Conservation (phyloP, 92 coral and sea anemone species). For the Heteractis magnifica region DNA sequence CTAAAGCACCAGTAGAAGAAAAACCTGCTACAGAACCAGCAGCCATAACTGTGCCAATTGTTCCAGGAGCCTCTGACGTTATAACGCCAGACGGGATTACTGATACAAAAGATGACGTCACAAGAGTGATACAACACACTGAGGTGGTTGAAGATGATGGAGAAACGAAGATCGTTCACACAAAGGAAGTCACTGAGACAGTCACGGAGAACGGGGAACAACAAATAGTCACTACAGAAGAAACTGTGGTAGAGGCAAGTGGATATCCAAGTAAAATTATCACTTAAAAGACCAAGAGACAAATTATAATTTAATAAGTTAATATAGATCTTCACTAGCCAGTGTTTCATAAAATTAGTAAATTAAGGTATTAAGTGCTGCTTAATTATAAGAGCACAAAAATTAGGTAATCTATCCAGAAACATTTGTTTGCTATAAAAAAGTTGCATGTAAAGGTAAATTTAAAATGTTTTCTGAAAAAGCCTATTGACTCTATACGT, state of each 20-base stretch:
- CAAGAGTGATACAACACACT: constrained; percentile 21
- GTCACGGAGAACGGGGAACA: constrained; percentile 28
- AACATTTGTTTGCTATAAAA: neutral
- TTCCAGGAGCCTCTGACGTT: neutral
- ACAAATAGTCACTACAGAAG: neutral
- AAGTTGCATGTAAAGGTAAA: too few relatives aligned
- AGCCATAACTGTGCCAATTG: neutral
- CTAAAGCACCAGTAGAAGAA: constrained; percentile 17
- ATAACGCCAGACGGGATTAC: constrained; percentile 12
- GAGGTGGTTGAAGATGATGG: constrained; percentile 27
- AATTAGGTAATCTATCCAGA: neutral
- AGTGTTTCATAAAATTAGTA: neutral
- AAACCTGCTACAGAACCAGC: constrained; percentile 14
- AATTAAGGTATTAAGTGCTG: neutral
- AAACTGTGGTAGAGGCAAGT: constrained; percentile 21
- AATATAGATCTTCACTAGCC: neutral
- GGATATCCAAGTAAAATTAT: neutral
- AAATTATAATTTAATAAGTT: neutral
- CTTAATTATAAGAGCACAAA: neutral
- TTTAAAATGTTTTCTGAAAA: too few relatives aligned
- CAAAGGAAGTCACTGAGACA: constrained; percentile 18
- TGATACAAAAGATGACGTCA: constrained; percentile 10
- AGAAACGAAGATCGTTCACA: constrained; percentile 14
- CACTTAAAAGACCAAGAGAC: neutral
- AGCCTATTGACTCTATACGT: neutral